Percentiles rank a stretch among this genome's conserved stretches.
These are phyloP conservation scores for Anoplophora glabripennis DNA, from an alignment of 1,140 invertebrate species.

Conservation along the genomic window DNA sequence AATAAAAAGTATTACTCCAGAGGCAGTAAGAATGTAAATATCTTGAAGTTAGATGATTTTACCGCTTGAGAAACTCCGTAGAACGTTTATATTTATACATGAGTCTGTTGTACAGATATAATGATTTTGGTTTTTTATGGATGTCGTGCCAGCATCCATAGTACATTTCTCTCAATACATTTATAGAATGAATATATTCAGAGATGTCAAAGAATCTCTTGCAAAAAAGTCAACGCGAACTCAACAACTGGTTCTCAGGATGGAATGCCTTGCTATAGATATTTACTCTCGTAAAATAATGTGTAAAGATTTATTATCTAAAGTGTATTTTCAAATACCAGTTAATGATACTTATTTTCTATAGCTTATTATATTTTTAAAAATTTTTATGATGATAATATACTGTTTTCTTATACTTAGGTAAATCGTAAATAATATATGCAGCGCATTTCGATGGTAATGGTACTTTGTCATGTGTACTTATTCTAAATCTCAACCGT, in stretches of 20 bases:
- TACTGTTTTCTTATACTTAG: too few species aligned
- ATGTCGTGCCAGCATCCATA: constrained; percentile 19
- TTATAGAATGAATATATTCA: constrained; percentile 25
- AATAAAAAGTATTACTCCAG: constrained; percentile 13
- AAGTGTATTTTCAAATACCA: too few species aligned
- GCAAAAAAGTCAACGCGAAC: constrained; percentile 21
- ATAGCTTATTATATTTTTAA: too few species aligned
- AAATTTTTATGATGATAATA: too few species aligned
- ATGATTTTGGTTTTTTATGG: constrained; percentile 23
- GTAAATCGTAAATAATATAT: too few species aligned
- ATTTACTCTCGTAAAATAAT: constrained; percentile 5
- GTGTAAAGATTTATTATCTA: too few species aligned
- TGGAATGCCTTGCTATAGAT: constrained; percentile 14
- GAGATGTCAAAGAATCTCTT: constrained; percentile 23
- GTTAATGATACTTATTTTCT: too few species aligned
- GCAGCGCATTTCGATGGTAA: too few species aligned
- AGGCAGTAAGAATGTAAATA: neutral
- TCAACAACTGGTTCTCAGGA: constrained; percentile 22
- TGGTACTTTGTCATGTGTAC: too few species aligned
- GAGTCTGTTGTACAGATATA: constrained; percentile 15
- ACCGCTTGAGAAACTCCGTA: constrained; percentile 7
- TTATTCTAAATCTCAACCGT: too few species aligned
- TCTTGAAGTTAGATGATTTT: constrained; percentile 9
- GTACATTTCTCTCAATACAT: constrained; percentile 22
- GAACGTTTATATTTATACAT: neutral